Conservation (phyloP, 2,113 vertebrate species). For the Colistium nudipinnis region DNA sequence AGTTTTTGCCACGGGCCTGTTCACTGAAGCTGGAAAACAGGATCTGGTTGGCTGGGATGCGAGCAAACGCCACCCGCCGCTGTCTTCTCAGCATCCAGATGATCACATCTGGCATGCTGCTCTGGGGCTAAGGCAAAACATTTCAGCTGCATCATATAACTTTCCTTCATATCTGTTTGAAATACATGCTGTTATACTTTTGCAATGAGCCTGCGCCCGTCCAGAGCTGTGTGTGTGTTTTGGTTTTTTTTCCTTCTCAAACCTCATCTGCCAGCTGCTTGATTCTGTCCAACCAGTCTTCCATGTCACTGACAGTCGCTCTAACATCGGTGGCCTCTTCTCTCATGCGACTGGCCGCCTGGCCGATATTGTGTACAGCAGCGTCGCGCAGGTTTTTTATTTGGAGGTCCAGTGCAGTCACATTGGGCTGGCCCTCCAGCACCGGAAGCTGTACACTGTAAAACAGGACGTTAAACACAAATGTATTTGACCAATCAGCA, state of each 20-base stretch:
- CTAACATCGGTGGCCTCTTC: conserved; percentile 86
- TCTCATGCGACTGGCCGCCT: conserved; percentile 84
- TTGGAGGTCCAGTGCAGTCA: conserved; percentile 92
- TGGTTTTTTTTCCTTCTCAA: not conserved
- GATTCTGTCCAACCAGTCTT: conserved; percentile 91
- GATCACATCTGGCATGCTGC: conserved; percentile 96
- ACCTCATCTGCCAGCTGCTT: conserved; percentile 93
- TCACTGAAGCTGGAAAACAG: conserved; percentile 87
- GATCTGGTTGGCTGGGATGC: conserved; percentile 90
- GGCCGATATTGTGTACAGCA: conserved; percentile 80
- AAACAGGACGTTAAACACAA: not conserved
- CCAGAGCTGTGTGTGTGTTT: not conserved
- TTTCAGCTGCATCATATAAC: not conserved
- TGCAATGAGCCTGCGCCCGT: no score
- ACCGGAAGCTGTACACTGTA: conserved; percentile 82
- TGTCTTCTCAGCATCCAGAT: conserved; percentile 98
- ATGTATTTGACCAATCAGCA: not conserved
- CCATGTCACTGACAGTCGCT: conserved; percentile 87
- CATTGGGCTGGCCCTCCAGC: conserved; percentile 84
- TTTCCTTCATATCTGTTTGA: not conserved
- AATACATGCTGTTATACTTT: not conserved
- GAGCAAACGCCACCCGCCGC: conserved; percentile 90
- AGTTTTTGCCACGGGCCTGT: conserved; percentile 88
- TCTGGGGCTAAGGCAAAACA: conserved; percentile 86
- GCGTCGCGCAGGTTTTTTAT: conserved; percentile 85